Percentiles rank a stretch among this genome's conserved stretches.
phyloP scores from a whole-genome alignment of 1,140 invertebrate genomes.

The Drosophila nebulosa region DNA sequence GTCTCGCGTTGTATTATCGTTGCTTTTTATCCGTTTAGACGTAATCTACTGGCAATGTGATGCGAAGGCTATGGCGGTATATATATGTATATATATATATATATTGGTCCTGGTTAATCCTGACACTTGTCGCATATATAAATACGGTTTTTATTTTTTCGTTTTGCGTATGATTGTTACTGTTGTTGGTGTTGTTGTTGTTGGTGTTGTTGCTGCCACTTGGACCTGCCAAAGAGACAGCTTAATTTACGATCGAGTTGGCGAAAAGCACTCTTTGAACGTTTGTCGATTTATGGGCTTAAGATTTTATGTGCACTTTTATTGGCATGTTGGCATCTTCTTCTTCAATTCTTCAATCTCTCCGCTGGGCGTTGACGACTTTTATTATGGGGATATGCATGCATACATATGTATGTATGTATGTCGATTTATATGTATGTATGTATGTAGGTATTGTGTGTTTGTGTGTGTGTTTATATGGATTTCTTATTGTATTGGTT shows the following conservation, averaged over 20 bases:
- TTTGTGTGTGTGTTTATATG: constrained; percentile 3
- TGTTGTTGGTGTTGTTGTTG: neutral
- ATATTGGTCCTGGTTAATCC: constrained; percentile 43
- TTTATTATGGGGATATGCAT: neutral
- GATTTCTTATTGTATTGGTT: constrained; percentile 23
- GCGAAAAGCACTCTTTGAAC: constrained; percentile 25
- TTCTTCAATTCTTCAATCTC: neutral
- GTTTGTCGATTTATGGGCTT: constrained; percentile 22
- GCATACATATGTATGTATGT: neutral
- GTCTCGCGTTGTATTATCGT: constrained; percentile 58
- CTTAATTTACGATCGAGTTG: constrained; percentile 24
- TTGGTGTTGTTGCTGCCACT: neutral
- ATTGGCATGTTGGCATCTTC: constrained; percentile 14
- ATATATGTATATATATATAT: too few species aligned
- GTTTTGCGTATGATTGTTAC: constrained; percentile 6
- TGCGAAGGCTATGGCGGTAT: constrained; percentile 14
- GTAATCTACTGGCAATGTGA: constrained; percentile 12
- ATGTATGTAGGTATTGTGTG: neutral
- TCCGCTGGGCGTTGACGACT: neutral
- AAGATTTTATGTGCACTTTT: constrained; percentile 30
- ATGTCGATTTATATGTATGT: neutral
- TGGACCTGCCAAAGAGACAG: constrained; percentile 12
- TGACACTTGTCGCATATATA: neutral
- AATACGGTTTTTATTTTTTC: neutral
- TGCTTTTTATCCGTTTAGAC: constrained; percentile 10